phyloP scores from a whole-genome alignment of 2,797 vertebrate species.

The Onychomys torridus region DNA sequence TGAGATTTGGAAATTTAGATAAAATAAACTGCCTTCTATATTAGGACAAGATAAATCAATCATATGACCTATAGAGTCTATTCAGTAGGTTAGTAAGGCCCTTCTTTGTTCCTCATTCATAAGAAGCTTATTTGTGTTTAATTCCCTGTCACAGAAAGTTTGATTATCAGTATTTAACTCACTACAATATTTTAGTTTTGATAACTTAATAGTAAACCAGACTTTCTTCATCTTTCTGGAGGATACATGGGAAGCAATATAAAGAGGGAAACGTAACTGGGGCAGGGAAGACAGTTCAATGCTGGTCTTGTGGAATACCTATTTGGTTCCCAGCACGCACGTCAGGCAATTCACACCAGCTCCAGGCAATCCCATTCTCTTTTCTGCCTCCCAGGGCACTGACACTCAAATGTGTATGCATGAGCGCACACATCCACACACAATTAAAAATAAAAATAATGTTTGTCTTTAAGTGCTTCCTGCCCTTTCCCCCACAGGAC shows the following conservation, averaged over 20 bases:
- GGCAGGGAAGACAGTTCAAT: neutral
- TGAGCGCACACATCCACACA: neutral
- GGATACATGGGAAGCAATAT: neutral
- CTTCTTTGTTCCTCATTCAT: neutral
- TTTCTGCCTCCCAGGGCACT: neutral
- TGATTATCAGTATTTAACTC: slow-evolving; percentile 18
- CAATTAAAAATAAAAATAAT: neutral
- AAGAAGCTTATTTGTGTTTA: neutral
- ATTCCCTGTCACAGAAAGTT: neutral
- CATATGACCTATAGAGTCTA: neutral
- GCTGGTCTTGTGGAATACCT: neutral
- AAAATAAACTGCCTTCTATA: neutral
- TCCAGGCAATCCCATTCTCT: neutral
- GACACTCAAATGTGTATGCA: neutral
- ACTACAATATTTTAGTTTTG: neutral
- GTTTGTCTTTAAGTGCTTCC: neutral
- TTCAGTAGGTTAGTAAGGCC: neutral
- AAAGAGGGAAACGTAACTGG: neutral
- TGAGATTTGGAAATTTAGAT: neutral
- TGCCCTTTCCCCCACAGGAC: neutral
- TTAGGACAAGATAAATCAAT: neutral
- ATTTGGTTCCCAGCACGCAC: neutral
- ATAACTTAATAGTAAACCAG: slow-evolving; percentile 6
- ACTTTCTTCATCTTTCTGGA: slow-evolving; percentile 17
- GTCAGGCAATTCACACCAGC: neutral